Base-by-base conservation (phyloP, 92 coral and sea anemone species). In the Epizoanthus scotinus region DNA sequence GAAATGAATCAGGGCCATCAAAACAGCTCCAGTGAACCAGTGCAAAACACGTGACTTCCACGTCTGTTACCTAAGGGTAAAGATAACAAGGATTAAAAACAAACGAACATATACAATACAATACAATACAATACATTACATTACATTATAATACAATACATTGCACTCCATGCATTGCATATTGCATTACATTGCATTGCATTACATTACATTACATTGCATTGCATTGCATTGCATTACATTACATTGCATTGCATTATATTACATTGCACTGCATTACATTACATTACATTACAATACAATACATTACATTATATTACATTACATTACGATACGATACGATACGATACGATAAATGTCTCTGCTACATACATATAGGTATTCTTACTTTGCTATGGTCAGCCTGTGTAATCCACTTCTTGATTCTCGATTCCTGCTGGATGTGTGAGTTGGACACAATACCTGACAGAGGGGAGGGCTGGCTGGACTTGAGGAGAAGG, bases 11-110 rank as follows among this genome's bases (percentile, higher is more conserved):
- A 1, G 81, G 81, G 5, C 81, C 81, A 75, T 53, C 55, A 58
- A 75, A 38, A 20, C 81, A 75, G 27, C 81, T 75, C 81, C 81
- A 75, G 19, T 75, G 81, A 19, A 75, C 81, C 54, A 75, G 67
- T 34, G 81, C 38, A 58, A 75, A 75, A 36, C 81, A 75, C 19
- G 17, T 42, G 38, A 75, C 42, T 10, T 75, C 81, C 25, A 54
- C 26, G 26, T 20, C 49, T 19, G 67, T 29, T 7, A 55, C 67
- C 81, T 75, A 75, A 38, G 58, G 38, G 1, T 3, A 3, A 75
- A 58, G 19, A 29, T 26, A 3, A 2, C 47, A 34, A 12, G 2
- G 19, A n/a, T 34, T 65, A 4, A 24, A 13, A 12, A 7, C 38
- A 3, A 38, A 26, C 38, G 27, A 0, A 14, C 2, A 34, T 61